phyloP scores from a whole-genome alignment of 1,140 invertebrate species.

The Danaus plexippus region DNA sequence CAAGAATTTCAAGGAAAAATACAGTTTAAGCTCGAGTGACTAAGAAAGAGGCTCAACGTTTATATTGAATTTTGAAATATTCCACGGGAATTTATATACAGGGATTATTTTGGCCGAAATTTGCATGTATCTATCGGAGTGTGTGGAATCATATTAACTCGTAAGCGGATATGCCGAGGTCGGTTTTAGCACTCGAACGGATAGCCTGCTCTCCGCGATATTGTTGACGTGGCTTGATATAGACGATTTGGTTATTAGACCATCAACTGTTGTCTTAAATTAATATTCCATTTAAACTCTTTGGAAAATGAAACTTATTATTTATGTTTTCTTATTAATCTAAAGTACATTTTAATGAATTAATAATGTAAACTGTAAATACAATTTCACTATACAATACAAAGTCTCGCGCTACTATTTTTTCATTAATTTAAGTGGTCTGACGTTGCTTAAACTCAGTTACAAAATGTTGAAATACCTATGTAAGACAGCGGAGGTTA shows the following conservation, averaged over 20 bases:
- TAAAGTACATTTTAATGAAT: slow-evolving; percentile 1
- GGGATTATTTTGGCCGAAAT: slow-evolving; percentile 16
- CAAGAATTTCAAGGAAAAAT: too few relatives aligned
- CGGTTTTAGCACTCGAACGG: slow-evolving; percentile 39
- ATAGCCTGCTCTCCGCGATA: slow-evolving; percentile 29
- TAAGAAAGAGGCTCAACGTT: too few relatives aligned
- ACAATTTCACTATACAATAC: neutral
- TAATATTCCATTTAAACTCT: neutral
- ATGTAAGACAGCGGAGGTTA: neutral
- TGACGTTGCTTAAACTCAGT: neutral
- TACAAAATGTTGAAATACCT: neutral
- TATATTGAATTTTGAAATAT: too few relatives aligned
- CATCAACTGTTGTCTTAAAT: too few relatives aligned
- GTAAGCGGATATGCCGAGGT: slow-evolving; percentile 39
- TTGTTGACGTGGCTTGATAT: slow-evolving; percentile 26
- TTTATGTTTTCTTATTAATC: slow-evolving; percentile 2
- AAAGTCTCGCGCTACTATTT: neutral
- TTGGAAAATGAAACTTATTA: neutral
- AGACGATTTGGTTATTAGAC: neutral
- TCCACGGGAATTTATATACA: slow-evolving; percentile 7
- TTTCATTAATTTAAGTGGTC: slow-evolving; percentile 1
- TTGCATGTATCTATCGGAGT: slow-evolving; percentile 36
- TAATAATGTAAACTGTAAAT: neutral
- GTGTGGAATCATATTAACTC: slow-evolving; percentile 39
- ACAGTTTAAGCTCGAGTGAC: too few relatives aligned